Conservation (phyloP, 1,140 invertebrate genomes). For the Teleogryllus occipitalis region DNA sequence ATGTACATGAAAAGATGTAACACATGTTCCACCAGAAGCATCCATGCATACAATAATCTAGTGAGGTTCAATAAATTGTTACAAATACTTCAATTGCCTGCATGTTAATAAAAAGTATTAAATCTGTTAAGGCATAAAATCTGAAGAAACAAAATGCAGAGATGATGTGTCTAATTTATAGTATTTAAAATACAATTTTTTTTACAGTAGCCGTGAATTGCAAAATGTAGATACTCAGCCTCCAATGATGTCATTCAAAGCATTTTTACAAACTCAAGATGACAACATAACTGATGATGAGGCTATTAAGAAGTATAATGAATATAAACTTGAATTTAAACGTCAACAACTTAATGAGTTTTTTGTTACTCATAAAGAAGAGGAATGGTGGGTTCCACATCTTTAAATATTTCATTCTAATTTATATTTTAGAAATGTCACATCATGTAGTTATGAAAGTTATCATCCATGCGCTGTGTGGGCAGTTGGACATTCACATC, state of each 20-base stretch:
- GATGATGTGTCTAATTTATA: too few species aligned
- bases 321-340: slow-evolving; percentile 96
- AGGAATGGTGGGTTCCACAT: slow-evolving; percentile 87
- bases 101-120: too few species aligned
- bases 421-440: neutral
- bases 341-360: slow-evolving; percentile 96
- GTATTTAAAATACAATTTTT: neutral
- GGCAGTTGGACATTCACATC: too few species aligned
- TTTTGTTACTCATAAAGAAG: slow-evolving; percentile 97
- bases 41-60: too few species aligned
- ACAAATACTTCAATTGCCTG: too few species aligned
- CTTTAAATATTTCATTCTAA: neutral
- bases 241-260: slow-evolving; percentile 95
- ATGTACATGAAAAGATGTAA: too few species aligned
- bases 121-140: too few species aligned
- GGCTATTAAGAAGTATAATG: slow-evolving; percentile 94
- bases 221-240: slow-evolving; percentile 62
- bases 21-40: too few species aligned
- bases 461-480: too few species aligned
- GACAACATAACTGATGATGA: slow-evolving; percentile 96
- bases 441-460: too few species aligned
- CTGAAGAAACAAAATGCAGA: too few species aligned
- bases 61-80: too few species aligned
- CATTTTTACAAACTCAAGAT: slow-evolving; percentile 91
- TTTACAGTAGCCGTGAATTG: slow-evolving; percentile 10